Evolutionary conservation across 1,140 invertebrate genomes (phyloP).

Genomic region (Cherax destructor): DNA sequence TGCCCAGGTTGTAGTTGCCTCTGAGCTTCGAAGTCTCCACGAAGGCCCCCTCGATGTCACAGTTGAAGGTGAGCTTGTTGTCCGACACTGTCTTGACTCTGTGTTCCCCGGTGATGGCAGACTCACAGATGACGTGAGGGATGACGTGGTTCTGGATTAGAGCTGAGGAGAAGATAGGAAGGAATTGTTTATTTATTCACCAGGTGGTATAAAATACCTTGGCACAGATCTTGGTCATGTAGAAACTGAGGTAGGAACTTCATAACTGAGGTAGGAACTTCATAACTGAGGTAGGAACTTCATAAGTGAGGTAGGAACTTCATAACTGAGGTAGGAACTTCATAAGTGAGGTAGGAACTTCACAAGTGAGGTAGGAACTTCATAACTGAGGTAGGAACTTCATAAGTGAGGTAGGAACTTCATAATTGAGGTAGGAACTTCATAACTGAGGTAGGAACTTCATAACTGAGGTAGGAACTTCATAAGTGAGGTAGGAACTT

Average conservation of each 20-base stretch:
- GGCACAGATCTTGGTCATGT: not conserved
- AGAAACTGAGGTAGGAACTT: not conserved
- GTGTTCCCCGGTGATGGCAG: constrained; percentile 76
- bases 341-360: too few relatives aligned
- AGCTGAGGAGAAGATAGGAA: constrained; percentile 71
- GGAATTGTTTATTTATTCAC: not conserved
- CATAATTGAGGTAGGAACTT: too few relatives aligned
- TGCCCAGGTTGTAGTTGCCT: constrained; percentile 74
- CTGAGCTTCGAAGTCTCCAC: constrained; percentile 74
- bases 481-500: too few relatives aligned
- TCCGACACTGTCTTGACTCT: constrained; percentile 74
- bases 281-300: too few relatives aligned
- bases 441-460: too few relatives aligned
- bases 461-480: too few relatives aligned
- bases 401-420: too few relatives aligned
- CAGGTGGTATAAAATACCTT: not conserved
- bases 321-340: too few relatives aligned
- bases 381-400: too few relatives aligned
- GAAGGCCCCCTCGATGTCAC: constrained; percentile 75
- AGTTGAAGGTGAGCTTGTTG: constrained; percentile 74
- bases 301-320: too few relatives aligned
- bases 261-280: too few relatives aligned
- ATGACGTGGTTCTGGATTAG: constrained; percentile 77
- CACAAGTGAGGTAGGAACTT: too few relatives aligned
- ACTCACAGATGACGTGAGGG: constrained; percentile 76